Base-by-base conservation (phyloP, 2,888 invertebrate species). In the Rhimphoctona megacephalus region DNA sequence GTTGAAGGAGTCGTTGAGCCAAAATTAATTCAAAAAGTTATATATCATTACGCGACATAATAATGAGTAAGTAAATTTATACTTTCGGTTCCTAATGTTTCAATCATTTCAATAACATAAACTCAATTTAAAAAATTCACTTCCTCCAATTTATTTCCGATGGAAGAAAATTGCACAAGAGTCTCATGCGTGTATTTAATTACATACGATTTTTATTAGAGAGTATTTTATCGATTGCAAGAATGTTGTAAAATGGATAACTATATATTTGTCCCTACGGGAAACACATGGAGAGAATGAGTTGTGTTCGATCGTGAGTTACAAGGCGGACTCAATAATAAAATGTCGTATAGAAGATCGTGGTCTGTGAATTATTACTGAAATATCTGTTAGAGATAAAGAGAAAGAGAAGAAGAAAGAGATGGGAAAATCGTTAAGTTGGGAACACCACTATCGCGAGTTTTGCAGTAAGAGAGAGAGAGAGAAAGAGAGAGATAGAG, bases 341-440 rank as follows among this genome's bases (percentile, higher is more conserved):
- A 78, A 86, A 72, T 54, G 74, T 83, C 83, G 84, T 43, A 69
- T 67, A 46, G 39, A 67, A 67, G 52, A 52, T 81, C 74, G 76
- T 39, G 64, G 36, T 77, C 30, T 61, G 54, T 67, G 77, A 80
- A 87, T 83, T 85, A 85, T 87, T 87, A 22, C 54, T 69, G 72
- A 80, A 83, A 77, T 77, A 83, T 83, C 80, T 57, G 72, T 61
- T 69, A 46, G 43, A 66, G 30, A 36, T 36, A 49, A 64, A 80
- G 49, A 46, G 46, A 61, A 49, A 54, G 72, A 72, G 52, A 49
- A n/a, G 8, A 57, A 52, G 39, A 69, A 69, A 46, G 49, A 69
- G 57, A 69, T n/a, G 49, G 39, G 30, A 19, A 25, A 22, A 67
- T 67, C 39, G 39, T 22, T 39, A n/a, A 8, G 25, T 43, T 5